Base-by-base conservation (phyloP, 1,140 invertebrate genomes). In the Drosophila nasuta region DNA sequence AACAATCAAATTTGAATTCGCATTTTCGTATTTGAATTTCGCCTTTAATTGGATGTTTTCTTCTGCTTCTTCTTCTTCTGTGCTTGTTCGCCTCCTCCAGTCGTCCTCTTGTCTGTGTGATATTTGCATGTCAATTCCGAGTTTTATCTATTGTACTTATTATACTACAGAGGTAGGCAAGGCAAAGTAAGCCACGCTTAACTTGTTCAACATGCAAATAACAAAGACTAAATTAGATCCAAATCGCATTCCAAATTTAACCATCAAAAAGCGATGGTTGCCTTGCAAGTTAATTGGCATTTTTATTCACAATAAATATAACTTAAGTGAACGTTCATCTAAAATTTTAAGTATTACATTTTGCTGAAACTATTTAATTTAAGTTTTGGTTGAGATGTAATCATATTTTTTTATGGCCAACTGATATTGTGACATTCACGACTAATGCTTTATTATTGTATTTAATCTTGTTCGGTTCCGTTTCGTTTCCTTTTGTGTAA, bases 1-100 rank as follows among this genome's bases (percentile, higher is more conserved):
- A 89, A 88, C 85, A 88, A 88, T 88, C 85, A 89, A 88, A 88
- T 88, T 88, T 88, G 86, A 88, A 85, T 88, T 89, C 83, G 70
- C 67, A 88, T 87, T 88, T 79, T 82, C 82, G 64, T 81, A 82
- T 87, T 86, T 82, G 82, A 79, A 79, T 79, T 86, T 62, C 67
- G 70, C 59, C 80, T 88, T 88, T 88, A 88, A 88, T 88, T 88
- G 83, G 83, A 88, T 88, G 83, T 88, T 87, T 68, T 67, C 52
- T 25, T 25, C 20, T 25, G 3, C 20, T 25, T 25, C 20, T 20
- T 20, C 20, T 65, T 68, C 58, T 64, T 72, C 41, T 64, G 72
- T 69, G n/a, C 35, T 41, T 17, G 7, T 46, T 48, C 25, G 8
- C 48, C 35, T 38, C 33, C 35, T 38, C 35, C 35, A 10, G 20